These are phyloP conservation scores for Leptarthrus brevirostris DNA, from an alignment of 2,888 invertebrate species.

Conservation along the genomic window DNA sequence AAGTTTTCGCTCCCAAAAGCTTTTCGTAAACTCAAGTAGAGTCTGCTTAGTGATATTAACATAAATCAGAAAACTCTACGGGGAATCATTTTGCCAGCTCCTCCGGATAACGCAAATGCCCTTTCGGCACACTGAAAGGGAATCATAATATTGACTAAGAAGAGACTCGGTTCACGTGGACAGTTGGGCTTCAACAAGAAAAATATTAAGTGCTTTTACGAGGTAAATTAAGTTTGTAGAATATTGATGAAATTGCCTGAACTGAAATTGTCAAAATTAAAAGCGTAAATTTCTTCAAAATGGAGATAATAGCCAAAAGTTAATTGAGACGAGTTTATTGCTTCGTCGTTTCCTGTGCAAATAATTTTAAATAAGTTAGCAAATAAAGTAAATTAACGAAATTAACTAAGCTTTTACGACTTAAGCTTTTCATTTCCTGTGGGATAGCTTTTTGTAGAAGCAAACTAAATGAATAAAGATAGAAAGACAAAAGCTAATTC, in stretches of 20 bases:
- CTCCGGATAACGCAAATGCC: not conserved
- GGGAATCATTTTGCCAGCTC: slow-evolving; percentile 24
- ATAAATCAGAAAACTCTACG: slow-evolving; percentile 29
- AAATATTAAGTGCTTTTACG: not conserved
- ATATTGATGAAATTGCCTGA: slow-evolving; percentile 23
- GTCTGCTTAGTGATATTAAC: slow-evolving; percentile 34
- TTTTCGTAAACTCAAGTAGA: not conserved
- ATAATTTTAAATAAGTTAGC: too few relatives aligned
- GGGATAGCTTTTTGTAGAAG: too few relatives aligned
- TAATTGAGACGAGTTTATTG: not conserved
- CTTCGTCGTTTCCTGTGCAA: too few relatives aligned
- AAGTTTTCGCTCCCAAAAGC: slow-evolving; percentile 21
- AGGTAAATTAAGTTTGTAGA: slow-evolving; percentile 11
- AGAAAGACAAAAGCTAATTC: too few relatives aligned
- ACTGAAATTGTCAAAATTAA: not conserved
- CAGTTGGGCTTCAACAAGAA: not conserved
- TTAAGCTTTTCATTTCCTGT: too few relatives aligned
- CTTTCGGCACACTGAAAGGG: too few relatives aligned
- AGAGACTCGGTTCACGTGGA: not conserved
- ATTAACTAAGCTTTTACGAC: too few relatives aligned
- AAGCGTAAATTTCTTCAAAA: not conserved
- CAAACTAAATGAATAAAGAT: too few relatives aligned
- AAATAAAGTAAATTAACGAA: too few relatives aligned
- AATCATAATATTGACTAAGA: not conserved
- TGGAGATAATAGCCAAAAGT: not conserved